phyloP scores from a whole-genome alignment of 1,140 invertebrate genomes.

The Oreohelix idahoensis region DNA sequence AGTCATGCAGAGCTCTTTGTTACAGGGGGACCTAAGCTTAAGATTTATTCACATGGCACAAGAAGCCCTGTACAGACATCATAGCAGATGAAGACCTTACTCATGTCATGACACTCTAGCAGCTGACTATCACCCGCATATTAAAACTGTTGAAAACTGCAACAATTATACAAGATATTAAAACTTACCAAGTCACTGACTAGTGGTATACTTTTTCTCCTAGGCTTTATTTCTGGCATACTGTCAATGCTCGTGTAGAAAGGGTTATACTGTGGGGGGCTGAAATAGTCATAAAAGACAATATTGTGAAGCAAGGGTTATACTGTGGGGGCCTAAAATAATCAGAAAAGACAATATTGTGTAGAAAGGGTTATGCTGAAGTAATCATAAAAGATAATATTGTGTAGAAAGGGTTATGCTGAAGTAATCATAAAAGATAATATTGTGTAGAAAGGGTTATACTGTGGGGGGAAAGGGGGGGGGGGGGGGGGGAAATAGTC shows the following conservation, averaged over 20 bases:
- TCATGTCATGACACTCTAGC: no score
- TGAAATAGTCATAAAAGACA: constrained; percentile 66
- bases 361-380: constrained; percentile 86
- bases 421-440: no score
- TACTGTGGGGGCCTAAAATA: constrained; percentile 87
- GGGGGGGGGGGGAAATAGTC: no score
- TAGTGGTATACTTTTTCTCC: constrained; percentile 94
- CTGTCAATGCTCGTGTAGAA: constrained; percentile 99
- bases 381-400: not conserved
- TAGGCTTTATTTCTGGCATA: constrained; percentile 97
- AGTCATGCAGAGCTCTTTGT: no score
- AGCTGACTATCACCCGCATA: no score
- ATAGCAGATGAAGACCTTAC: no score
- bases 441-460: no score
- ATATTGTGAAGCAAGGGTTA: constrained; percentile 79
- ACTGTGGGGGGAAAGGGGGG: no score
- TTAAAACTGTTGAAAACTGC: no score
- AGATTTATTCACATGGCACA: no score
- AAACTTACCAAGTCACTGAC: constrained; percentile 98
- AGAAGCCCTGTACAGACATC: no score
- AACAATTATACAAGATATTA: not conserved
- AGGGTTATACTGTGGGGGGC: constrained; percentile 93
- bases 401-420: not conserved
- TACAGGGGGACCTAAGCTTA: no score
- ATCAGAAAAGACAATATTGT: not conserved